phyloP scores from a whole-genome alignment of 2,113 vertebrate species.

The Chrysemys picta region DNA sequence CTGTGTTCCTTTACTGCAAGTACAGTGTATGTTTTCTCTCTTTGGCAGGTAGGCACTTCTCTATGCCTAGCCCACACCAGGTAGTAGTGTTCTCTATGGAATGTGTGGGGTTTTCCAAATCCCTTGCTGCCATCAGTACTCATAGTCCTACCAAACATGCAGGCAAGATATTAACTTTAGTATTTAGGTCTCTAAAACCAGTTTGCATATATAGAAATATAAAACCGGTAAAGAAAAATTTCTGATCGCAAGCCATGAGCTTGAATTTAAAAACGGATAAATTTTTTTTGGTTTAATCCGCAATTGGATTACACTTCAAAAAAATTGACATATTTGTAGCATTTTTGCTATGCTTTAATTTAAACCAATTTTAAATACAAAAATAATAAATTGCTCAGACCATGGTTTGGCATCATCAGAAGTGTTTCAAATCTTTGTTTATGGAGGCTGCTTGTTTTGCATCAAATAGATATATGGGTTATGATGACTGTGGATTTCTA shows the following conservation, averaged over 20 bases:
- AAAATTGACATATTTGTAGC: not conserved
- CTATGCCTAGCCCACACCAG: conserved; percentile 86
- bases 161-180: conserved; percentile 86
- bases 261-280: conserved; percentile 49
- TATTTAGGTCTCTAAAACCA: conserved; percentile 77
- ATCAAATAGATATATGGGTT: conserved; percentile 58
- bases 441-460: conserved; percentile 73
- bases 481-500: conserved; percentile 77
- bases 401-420: conserved; percentile 80
- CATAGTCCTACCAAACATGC: conserved; percentile 83
- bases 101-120: conserved; percentile 89
- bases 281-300: conserved; percentile 9
- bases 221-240: conserved; percentile 64
- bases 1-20: conserved; percentile 71
- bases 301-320: not conserved
- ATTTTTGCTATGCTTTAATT: conserved; percentile 24
- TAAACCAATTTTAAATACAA: not conserved
- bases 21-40: conserved; percentile 80
- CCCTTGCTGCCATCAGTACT: conserved; percentile 83
- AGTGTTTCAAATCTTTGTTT: conserved; percentile 69
- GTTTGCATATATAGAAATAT: conserved; percentile 72
- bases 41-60: conserved; percentile 89
- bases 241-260: conserved; percentile 80
- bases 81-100: conserved; percentile 90
- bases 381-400: conserved; percentile 21